phyloP scores from a whole-genome alignment of 2,797 vertebrate species.

The Denticeps clupeoides region DNA sequence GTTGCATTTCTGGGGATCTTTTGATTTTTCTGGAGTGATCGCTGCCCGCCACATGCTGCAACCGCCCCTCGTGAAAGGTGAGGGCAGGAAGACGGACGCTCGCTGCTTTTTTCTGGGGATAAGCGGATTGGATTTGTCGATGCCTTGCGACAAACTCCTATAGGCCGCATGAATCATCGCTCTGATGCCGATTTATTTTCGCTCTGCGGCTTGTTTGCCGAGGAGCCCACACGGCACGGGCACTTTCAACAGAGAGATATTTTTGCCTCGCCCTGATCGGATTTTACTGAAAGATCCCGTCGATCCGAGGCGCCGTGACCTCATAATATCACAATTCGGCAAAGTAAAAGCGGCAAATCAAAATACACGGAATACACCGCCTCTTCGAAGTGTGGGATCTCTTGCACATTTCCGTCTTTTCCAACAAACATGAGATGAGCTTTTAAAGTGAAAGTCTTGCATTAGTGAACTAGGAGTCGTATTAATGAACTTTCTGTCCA shows the following conservation, averaged over 20 bases:
- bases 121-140: conserved; percentile 40
- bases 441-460: too few relatives aligned
- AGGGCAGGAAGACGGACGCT: conserved; percentile 20
- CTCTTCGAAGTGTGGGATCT: too few relatives aligned
- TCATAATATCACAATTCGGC: too few relatives aligned
- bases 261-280: conserved; percentile 52
- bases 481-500: too few relatives aligned
- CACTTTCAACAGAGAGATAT: conserved; percentile 54
- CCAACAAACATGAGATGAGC: too few relatives aligned
- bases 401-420: too few relatives aligned
- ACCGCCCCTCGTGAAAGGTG: conserved; percentile 31
- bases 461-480: too few relatives aligned
- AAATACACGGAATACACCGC: too few relatives aligned
- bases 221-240: conserved; percentile 48
- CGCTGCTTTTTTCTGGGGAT: conserved; percentile 15
- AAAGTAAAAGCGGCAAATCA: too few relatives aligned
- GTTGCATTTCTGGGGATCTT: conserved; percentile 33
- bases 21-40: conserved; percentile 38
- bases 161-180: conserved; percentile 40
- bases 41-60: conserved; percentile 22
- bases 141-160: conserved; percentile 31
- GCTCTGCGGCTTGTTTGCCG: conserved; percentile 44
- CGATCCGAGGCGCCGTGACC: too few relatives aligned
- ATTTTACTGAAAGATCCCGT: conserved; percentile 64
- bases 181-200: conserved; percentile 45